These are phyloP conservation scores for Pristionchus japonicus DNA, from an alignment of 2,888 invertebrate species.

Conservation along the genomic window DNA sequence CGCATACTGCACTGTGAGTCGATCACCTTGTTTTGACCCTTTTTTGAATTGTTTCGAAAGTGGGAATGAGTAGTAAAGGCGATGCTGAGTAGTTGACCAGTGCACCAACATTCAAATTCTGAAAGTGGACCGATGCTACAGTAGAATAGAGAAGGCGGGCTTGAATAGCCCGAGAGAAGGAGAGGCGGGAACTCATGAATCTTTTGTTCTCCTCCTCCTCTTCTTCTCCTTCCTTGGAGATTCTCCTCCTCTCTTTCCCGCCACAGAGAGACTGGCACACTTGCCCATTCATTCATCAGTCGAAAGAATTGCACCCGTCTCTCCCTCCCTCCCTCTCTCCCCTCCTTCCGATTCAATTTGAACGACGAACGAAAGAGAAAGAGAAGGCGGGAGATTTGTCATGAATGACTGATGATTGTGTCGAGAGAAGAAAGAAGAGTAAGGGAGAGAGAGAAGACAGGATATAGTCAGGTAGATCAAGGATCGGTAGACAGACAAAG, in stretches of 20 bases:
- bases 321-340: background rate
- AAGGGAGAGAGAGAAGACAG: background rate
- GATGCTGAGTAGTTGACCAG: background rate
- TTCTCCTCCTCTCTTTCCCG: background rate
- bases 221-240: background rate
- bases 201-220: background rate
- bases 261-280: background rate
- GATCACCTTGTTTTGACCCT: no score
- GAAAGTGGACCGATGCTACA: background rate
- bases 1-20: slow-evolving; percentile 59
- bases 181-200: background rate
- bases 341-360: slow-evolving; percentile 11
- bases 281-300: slow-evolving; percentile 27
- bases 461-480: background rate
- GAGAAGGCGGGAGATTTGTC: slow-evolving; percentile 23
- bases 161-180: background rate
- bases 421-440: background rate
- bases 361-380: slow-evolving; percentile 4
- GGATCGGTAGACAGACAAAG: background rate
- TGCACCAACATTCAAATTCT: background rate
- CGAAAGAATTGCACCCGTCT: background rate
- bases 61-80: background rate
- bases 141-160: background rate
- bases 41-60: background rate
- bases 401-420: slow-evolving; percentile 24